Evolutionary conservation across 2,888 invertebrate species (phyloP).

Genomic region (Hydrotaea cyrtoneurina): DNA sequence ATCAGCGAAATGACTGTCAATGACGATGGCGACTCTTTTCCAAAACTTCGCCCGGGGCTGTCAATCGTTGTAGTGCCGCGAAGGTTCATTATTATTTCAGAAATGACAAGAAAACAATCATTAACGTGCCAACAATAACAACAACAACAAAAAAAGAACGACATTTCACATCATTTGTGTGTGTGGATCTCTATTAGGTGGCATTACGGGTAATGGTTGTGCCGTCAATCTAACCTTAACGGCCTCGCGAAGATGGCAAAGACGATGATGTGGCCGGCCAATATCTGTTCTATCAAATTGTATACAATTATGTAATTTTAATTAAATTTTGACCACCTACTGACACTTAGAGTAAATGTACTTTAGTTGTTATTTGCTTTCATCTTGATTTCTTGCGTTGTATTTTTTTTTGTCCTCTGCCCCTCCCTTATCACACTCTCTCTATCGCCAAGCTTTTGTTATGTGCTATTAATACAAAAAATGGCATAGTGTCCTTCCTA

Average conservation of each 20-base stretch:
- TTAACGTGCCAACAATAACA: not conserved
- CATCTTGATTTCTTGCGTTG: not conserved
- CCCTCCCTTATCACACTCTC: not conserved
- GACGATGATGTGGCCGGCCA: not conserved
- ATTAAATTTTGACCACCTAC: slow-evolving; percentile 6
- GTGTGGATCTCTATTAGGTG: not conserved
- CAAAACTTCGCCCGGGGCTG: too few relatives aligned
- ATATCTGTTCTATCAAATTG: not conserved
- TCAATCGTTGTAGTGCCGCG: not conserved
- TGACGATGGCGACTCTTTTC: not conserved
- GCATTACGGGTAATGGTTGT: not conserved
- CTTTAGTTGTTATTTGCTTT: not conserved
- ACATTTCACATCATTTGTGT: not conserved
- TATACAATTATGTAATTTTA: slow-evolving; percentile 1
- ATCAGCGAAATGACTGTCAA: not conserved
- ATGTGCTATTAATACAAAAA: not conserved
- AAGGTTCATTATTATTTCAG: slow-evolving; percentile 5
- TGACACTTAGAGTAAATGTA: not conserved
- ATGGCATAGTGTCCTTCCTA: too few relatives aligned
- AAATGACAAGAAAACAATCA: slow-evolving; percentile 1
- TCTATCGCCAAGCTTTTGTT: not conserved
- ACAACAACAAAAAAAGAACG: not conserved
- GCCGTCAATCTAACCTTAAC: not conserved
- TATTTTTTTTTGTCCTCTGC: too few relatives aligned
- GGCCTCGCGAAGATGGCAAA: not conserved